phyloP scores from a whole-genome alignment of 2,113 vertebrate species.

The Notarius lentiginosus region DNA sequence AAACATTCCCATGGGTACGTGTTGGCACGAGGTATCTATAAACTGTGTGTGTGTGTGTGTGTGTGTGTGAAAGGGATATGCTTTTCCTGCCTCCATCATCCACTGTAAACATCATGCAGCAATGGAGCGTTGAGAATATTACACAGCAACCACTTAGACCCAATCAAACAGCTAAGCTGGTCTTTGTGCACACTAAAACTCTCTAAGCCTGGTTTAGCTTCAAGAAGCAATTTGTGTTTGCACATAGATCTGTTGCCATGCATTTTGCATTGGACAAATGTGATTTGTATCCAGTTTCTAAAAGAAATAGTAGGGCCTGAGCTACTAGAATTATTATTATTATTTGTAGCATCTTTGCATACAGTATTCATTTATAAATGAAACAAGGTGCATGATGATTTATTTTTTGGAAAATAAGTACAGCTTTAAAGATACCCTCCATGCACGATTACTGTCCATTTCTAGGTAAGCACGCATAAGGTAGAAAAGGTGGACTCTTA shows the following conservation, averaged over 20 bases:
- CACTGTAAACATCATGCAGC: constrained; percentile 26
- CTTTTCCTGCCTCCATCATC: background rate
- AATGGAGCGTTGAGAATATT: constrained; percentile 10
- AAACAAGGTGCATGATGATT: background rate
- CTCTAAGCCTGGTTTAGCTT: background rate
- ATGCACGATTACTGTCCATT: background rate
- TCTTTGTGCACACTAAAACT: background rate
- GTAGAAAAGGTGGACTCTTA: background rate
- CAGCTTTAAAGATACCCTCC: background rate
- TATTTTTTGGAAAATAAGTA: background rate
- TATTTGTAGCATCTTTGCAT: background rate
- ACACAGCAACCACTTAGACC: background rate
- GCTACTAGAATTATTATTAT: background rate
- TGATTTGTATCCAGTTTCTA: background rate
- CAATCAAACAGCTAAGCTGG: background rate
- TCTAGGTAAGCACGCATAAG: background rate
- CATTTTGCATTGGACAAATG: background rate
- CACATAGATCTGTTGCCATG: constrained; percentile 2
- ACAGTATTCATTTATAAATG: background rate
- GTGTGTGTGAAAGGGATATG: background rate
- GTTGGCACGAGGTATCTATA: constrained; percentile 33
- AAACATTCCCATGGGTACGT: constrained; percentile 14
- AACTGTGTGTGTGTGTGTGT: background rate
- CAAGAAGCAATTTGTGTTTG: background rate
- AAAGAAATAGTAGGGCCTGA: background rate